Conservation (phyloP, 2,113 vertebrate species). For the Sus scrofa region DNA sequence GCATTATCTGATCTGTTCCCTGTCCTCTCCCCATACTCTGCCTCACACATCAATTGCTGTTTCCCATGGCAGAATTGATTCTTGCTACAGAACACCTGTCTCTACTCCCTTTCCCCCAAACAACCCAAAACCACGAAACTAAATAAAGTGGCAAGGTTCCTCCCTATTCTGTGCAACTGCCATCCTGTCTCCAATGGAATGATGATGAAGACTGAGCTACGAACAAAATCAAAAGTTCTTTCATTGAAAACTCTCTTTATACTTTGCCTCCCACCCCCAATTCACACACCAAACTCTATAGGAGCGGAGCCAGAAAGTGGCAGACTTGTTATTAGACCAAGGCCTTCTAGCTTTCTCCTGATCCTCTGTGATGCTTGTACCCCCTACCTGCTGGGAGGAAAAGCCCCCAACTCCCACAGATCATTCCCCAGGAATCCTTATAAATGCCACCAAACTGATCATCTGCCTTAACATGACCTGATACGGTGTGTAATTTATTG, state of each 20-base stretch:
- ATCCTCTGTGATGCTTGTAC: rapidly evolving
- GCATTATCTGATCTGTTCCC: neutral
- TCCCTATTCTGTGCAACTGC: neutral
- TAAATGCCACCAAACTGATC: neutral
- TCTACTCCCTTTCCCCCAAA: neutral
- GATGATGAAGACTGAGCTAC: neutral
- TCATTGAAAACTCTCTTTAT: neutral
- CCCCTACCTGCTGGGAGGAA: neutral
- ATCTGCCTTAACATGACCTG: neutral
- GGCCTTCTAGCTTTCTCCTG: neutral
- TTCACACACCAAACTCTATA: neutral
- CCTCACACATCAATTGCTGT: neutral
- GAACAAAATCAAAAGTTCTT: neutral
- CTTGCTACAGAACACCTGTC: neutral
- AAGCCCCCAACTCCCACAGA: neutral
- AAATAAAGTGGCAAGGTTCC: neutral
- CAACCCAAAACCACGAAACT: neutral
- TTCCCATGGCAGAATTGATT: neutral
- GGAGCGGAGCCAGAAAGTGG: neutral
- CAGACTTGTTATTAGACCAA: neutral
- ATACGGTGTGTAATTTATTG: neutral
- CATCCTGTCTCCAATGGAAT: neutral
- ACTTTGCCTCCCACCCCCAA: neutral
- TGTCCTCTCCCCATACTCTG: neutral
- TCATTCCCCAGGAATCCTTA: neutral